Conservation (phyloP, 1,140 invertebrate genomes). For the Eriocheir sinensis region DNA sequence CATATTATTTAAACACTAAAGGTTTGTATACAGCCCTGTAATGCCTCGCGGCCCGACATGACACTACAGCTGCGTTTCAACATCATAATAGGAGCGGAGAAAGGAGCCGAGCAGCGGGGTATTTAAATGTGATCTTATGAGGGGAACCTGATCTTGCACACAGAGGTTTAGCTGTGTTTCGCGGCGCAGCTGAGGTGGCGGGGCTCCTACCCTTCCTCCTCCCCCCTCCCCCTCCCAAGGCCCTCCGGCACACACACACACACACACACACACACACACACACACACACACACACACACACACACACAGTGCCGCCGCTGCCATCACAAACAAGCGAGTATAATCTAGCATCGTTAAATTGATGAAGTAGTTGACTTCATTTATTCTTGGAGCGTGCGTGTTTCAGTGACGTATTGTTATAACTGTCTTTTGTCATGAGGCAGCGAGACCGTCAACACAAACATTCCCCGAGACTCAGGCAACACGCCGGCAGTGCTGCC, state of each 20-base stretch:
- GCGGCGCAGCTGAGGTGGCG: neutral
- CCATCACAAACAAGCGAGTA: too few relatives aligned
- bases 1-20: too few relatives aligned
- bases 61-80: neutral
- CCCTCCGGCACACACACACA: neutral
- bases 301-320: neutral
- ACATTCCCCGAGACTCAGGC: too few relatives aligned
- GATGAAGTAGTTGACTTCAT: too few relatives aligned
- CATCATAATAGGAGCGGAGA: neutral
- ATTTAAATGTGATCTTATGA: neutral
- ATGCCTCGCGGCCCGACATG: neutral
- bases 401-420: too few relatives aligned
- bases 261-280: neutral
- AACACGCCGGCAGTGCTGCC: too few relatives aligned
- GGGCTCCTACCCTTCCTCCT: neutral
- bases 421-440: too few relatives aligned
- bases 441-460: too few relatives aligned
- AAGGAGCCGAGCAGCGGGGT: neutral
- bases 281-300: conserved; percentile 2
- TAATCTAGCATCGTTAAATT: too few relatives aligned
- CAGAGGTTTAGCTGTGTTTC: neutral
- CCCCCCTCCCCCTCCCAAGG: neutral
- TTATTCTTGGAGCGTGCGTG: too few relatives aligned
- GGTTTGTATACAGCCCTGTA: too few relatives aligned
- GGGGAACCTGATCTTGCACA: neutral